phyloP scores from a whole-genome alignment of 1,140 invertebrate genomes.

The Pararge aegeria region DNA sequence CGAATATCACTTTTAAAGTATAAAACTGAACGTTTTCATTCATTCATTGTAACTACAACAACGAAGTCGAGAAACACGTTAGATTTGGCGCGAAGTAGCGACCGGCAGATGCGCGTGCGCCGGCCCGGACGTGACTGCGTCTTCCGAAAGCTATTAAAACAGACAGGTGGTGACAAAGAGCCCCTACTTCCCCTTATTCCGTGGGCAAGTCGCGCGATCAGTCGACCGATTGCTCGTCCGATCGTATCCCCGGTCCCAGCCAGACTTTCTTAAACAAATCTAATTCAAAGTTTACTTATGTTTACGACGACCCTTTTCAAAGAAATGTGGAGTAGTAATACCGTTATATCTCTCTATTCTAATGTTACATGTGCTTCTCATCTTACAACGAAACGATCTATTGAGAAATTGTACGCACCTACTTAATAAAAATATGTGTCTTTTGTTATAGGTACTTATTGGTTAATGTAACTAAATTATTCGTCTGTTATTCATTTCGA shows the following conservation, averaged over 20 bases:
- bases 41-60: background rate
- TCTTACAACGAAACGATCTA: conserved; percentile 9
- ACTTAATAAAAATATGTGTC: background rate
- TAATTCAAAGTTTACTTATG: conserved; percentile 27
- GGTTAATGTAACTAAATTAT: background rate
- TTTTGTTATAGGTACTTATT: background rate
- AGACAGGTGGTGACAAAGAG: conserved; percentile 72
- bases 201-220: conserved; percentile 31
- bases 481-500: background rate
- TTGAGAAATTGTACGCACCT: conserved; percentile 3
- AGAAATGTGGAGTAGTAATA: conserved; percentile 13
- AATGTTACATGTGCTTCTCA: conserved; percentile 22
- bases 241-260: conserved; percentile 32
- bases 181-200: conserved; percentile 58
- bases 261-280: conserved; percentile 15
- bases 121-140: conserved; percentile 54
- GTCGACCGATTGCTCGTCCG: conserved; percentile 36
- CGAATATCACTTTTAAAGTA: background rate
- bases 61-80: conserved; percentile 9
- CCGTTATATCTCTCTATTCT: conserved; percentile 24
- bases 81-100: conserved; percentile 57
- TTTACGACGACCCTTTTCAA: conserved; percentile 29
- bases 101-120: conserved; percentile 62
- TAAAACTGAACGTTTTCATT: background rate
- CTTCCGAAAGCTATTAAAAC: conserved; percentile 67